These are phyloP conservation scores for Lipophrys pholis DNA, from an alignment of 2,113 vertebrate genomes.

Conservation along the genomic window DNA sequence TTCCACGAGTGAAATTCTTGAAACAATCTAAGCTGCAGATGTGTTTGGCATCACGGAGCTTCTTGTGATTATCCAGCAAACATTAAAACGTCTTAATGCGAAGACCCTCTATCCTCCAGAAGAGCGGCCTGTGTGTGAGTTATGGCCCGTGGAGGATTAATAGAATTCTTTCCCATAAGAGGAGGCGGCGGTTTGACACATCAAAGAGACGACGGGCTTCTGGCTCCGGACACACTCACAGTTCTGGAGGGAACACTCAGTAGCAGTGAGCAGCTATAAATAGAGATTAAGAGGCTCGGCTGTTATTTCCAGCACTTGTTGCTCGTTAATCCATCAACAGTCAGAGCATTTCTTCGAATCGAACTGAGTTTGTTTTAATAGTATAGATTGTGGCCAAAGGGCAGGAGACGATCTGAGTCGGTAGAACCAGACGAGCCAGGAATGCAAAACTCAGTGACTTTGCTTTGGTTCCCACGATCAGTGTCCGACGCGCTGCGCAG, in stretches of 20 bases:
- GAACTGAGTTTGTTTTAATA: too few relatives aligned
- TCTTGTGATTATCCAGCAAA: too few relatives aligned
- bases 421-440: slow-evolving; percentile 5
- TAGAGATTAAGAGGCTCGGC: slow-evolving; percentile 45
- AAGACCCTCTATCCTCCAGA: too few relatives aligned
- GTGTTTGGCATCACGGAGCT: too few relatives aligned
- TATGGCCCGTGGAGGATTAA: not conserved
- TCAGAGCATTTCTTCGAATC: not conserved
- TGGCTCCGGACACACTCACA: slow-evolving; percentile 55
- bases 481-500: slow-evolving; percentile 12
- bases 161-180: slow-evolving; percentile 7
- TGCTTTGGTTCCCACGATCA: slow-evolving; percentile 38
- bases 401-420: not conserved
- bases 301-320: not conserved
- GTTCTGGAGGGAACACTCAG: slow-evolving; percentile 75
- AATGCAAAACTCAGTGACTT: slow-evolving; percentile 37
- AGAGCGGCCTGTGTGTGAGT: too few relatives aligned
- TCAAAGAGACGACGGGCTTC: slow-evolving; percentile 16
- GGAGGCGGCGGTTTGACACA: not conserved
- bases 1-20: too few relatives aligned
- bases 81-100: too few relatives aligned
- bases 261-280: slow-evolving; percentile 56
- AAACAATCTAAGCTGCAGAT: too few relatives aligned
- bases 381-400: too few relatives aligned
- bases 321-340: not conserved